Base-by-base conservation (phyloP, 2,113 vertebrate genomes). In the Calidris pugnax region DNA sequence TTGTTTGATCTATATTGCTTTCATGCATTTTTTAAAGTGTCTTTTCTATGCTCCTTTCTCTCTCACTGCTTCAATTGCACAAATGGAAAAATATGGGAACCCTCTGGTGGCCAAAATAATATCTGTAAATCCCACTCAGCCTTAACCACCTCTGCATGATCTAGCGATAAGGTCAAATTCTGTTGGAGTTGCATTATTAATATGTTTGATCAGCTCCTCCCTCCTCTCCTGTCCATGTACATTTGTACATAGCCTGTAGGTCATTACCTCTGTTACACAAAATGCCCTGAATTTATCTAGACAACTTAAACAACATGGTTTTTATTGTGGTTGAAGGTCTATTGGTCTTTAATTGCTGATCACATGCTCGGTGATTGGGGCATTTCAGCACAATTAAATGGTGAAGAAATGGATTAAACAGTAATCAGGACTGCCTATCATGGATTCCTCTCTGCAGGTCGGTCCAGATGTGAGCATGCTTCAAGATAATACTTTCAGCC, bases 101-200 rank as follows among this genome's bases (percentile, higher is more conserved):
- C 93, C 95, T 96, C 93, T 97, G 90, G 94, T 95, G 94, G 96
- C 69, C 90, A 95, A 97, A 97, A 93, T 78, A 93, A 72, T 93
- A 95, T 73, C 85, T 95, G 73, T 94, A 97, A 95, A 89, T 79
- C 55, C 79, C 74, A 83, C 12, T 94, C 92, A 96, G 68, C 35
- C 75, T 89, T 94, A 96, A 87, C 56, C 59, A 86, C 43, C 60
- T 71, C 60, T 78, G 59, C 45, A 77, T 14, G 33, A 88, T 69
- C 35, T 67, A 64, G 33, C 4, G 18, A 45, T 67, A 94, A 89
- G 72, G 56, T 88, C 37, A 76, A 72, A 86, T 81, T 78, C 57
- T 96, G 24, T 67, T 56, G 18, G 43, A 59, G 33, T 56, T 60
- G 12, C 26, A 51, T 80, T 89, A 73, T 63, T 89, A 41, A 74